Evolutionary conservation across 2,113 vertebrate genomes (phyloP).

Genomic region (Salvelinus sp.): DNA sequence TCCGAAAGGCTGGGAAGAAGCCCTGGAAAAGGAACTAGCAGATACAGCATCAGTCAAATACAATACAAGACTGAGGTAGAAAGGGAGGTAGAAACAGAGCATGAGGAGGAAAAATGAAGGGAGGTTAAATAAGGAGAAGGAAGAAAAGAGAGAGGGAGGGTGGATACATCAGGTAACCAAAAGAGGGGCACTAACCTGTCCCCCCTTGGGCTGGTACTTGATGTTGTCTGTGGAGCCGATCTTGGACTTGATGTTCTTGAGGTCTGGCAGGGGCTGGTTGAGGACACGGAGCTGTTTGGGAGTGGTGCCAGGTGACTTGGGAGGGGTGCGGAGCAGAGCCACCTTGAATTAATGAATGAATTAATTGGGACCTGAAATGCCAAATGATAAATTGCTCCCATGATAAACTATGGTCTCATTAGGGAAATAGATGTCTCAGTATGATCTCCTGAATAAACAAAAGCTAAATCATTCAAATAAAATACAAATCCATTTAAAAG

Average conservation of each 20-base stretch:
- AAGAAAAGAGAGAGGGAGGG: not conserved
- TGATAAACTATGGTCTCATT: too few species aligned
- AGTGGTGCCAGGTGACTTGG: conserved; percentile 93
- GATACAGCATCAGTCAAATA: not conserved
- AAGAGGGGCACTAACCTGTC: conserved; percentile 80
- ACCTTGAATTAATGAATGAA: conserved; percentile 48
- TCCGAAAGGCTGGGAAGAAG: not conserved
- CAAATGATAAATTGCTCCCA: too few species aligned
- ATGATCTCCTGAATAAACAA: too few species aligned
- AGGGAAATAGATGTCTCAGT: too few species aligned
- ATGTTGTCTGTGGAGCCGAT: conserved; percentile 97
- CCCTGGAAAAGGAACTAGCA: not conserved
- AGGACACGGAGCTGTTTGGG: conserved; percentile 93
- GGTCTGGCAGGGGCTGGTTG: conserved; percentile 95
- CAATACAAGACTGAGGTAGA: not conserved
- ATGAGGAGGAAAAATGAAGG: not conserved
- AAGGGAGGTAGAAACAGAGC: not conserved
- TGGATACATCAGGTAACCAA: not conserved
- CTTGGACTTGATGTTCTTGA: conserved; percentile 96
- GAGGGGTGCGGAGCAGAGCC: conserved; percentile 92
- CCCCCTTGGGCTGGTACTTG: conserved; percentile 97
- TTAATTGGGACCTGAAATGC: too few species aligned
- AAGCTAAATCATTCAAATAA: too few species aligned
- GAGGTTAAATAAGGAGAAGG: not conserved
- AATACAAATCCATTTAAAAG: too few species aligned